Conservation (phyloP, 2,888 invertebrate genomes). For the Agrilus biguttatus region DNA sequence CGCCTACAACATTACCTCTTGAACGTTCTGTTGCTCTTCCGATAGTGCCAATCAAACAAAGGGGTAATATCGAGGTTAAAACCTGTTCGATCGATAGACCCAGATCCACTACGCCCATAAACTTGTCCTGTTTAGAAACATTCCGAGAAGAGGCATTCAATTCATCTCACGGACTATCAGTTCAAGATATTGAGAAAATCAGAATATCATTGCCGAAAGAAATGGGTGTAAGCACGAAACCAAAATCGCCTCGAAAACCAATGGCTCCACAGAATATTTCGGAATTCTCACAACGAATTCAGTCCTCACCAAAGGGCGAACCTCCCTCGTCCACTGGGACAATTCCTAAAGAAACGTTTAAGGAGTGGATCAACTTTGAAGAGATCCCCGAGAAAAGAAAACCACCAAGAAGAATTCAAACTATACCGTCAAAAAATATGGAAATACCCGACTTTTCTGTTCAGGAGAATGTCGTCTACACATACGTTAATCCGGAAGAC, state of each 20-base stretch:
- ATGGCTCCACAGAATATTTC: conserved; percentile 34
- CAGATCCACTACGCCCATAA: conserved; percentile 57
- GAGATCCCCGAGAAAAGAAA: conserved; percentile 73
- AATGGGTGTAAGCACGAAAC: conserved; percentile 30
- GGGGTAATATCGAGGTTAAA: conserved; percentile 44
- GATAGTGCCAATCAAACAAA: conserved; percentile 65
- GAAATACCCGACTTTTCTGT: conserved; percentile 30
- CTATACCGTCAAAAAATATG: conserved; percentile 47
- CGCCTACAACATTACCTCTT: conserved; percentile 78
- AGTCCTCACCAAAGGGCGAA: conserved; percentile 16
- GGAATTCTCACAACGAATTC: conserved; percentile 34
- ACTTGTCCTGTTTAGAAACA: conserved; percentile 56
- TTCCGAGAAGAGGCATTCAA: conserved; percentile 39
- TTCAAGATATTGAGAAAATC: conserved; percentile 43
- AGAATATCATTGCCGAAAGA: conserved; percentile 56
- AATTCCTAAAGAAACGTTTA: conserved; percentile 29
- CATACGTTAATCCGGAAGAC: conserved; percentile 76
- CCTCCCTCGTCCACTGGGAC: conserved; percentile 32
- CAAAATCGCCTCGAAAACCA: conserved; percentile 37
- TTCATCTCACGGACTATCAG: conserved; percentile 16
- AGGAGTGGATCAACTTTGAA: conserved; percentile 76
- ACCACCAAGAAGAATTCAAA: conserved; percentile 69
- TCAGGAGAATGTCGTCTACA: conserved; percentile 42
- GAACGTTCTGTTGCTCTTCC: conserved; percentile 71
- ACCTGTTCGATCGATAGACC: conserved; percentile 63